A percentile compares a stretch with the other conserved stretches of the same genome.
phyloP scores from a whole-genome alignment of 1,140 invertebrate species.

The Branchinecta lindahli region DNA sequence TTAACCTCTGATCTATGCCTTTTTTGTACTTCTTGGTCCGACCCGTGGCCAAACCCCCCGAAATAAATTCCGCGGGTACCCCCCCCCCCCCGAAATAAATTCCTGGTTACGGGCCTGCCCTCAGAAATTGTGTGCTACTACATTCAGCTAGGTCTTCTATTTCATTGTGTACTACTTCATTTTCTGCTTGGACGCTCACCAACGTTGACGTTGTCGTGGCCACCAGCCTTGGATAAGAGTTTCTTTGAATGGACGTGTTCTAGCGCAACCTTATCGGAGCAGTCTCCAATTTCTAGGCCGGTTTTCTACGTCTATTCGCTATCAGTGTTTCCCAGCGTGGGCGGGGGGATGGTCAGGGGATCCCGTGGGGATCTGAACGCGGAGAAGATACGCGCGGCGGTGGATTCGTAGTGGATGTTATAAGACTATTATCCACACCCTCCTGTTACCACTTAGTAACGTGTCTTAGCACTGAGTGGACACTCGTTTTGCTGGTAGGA shows the following conservation, averaged over 20 bases:
- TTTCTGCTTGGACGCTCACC: too few relatives aligned
- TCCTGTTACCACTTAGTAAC: not conserved
- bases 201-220: too few relatives aligned
- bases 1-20: too few relatives aligned
- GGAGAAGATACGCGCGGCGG: not conserved
- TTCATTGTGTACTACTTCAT: too few relatives aligned
- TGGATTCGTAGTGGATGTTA: not conserved
- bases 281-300: not conserved
- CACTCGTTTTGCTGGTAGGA: not conserved
- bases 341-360: not conserved
- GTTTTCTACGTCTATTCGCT: not conserved
- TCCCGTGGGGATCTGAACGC: not conserved
- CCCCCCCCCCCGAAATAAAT: too few relatives aligned
- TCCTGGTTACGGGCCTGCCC: too few relatives aligned
- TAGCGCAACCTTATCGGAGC: not conserved
- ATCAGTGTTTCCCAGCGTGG: not conserved
- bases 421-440: not conserved
- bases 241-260: not conserved
- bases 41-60: too few relatives aligned
- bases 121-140: too few relatives aligned
- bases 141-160: too few relatives aligned
- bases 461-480: not conserved
- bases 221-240: too few relatives aligned
- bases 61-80: too few relatives aligned
- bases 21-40: too few relatives aligned